Conservation (phyloP, 2,888 invertebrate genomes). For the Erebia palarica region DNA sequence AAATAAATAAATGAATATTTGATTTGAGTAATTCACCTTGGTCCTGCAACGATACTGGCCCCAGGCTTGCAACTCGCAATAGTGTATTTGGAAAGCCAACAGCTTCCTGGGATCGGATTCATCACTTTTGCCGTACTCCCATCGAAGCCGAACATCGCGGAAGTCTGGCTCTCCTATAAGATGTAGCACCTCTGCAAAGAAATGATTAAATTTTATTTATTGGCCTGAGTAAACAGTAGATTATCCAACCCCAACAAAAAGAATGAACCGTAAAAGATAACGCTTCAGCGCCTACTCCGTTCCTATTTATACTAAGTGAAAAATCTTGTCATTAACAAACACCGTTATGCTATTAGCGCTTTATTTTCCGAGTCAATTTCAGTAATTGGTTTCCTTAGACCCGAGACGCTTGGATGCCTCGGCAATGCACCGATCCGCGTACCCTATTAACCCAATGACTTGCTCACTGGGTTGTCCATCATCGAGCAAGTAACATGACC, state of each 20-base stretch:
- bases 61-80: constrained; percentile 91
- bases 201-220: neutral
- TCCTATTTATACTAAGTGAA: constrained; percentile 25
- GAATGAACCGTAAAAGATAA: neutral
- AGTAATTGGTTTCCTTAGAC: constrained; percentile 44
- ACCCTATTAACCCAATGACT: constrained; percentile 77
- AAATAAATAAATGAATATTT: too few species aligned
- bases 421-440: constrained; percentile 59
- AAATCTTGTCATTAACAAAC: constrained; percentile 31
- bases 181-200: constrained; percentile 81
- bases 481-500: constrained; percentile 45
- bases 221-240: neutral
- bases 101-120: constrained; percentile 68
- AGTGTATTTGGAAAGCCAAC: constrained; percentile 86
- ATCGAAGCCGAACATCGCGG: constrained; percentile 84
- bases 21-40: constrained; percentile 66
- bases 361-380: constrained; percentile 44
- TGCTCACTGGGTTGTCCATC: constrained; percentile 66
- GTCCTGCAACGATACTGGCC: constrained; percentile 89
- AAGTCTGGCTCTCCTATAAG: constrained; percentile 86
- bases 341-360: constrained; percentile 42
- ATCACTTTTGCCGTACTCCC: constrained; percentile 80
- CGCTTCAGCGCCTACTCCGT: neutral
- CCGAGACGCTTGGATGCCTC: constrained; percentile 54
- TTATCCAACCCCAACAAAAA: neutral